Conservation (phyloP, 2,113 vertebrate species). For the Nycticryphes semicollaris region DNA sequence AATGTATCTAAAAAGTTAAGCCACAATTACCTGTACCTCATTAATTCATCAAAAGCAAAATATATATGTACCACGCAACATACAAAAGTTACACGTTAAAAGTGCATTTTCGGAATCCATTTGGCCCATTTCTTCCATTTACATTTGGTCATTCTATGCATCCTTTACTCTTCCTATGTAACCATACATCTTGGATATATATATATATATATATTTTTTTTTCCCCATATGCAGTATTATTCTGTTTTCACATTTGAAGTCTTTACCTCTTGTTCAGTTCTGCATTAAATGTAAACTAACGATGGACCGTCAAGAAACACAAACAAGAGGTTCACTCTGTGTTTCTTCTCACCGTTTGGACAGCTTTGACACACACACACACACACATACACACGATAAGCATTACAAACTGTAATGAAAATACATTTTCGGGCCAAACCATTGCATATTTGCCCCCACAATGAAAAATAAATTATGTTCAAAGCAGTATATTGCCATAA, state of each 20-base stretch:
- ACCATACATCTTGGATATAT: conserved; percentile 11
- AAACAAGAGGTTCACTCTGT: conserved; percentile 62
- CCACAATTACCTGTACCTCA: conserved; percentile 78
- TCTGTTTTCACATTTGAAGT: conserved; percentile 62
- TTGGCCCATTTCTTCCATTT: conserved; percentile 81
- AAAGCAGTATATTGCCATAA: conserved; percentile 79
- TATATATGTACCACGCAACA: conserved; percentile 82
- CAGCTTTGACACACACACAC: conserved; percentile 71
- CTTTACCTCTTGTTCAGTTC: conserved; percentile 54
- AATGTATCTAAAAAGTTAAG: conserved; percentile 78
- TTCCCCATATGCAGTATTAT: not conserved
- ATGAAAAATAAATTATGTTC: conserved; percentile 81
- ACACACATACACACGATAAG: conserved; percentile 69
- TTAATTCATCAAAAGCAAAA: conserved; percentile 78
- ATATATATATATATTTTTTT: not conserved
- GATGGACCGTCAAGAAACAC: conserved; percentile 72
- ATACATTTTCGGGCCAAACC: conserved; percentile 74
- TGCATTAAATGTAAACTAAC: conserved; percentile 74
- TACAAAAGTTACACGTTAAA: conserved; percentile 82
- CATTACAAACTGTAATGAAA: conserved; percentile 75
- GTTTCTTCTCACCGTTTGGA: conserved; percentile 61
- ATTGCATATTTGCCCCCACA: conserved; percentile 80
- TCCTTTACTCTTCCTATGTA: conserved; percentile 59
- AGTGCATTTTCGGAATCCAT: conserved; percentile 81
- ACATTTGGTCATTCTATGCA: conserved; percentile 78